phyloP scores from a whole-genome alignment of 2,888 invertebrate genomes.

The Dusona sp. region DNA sequence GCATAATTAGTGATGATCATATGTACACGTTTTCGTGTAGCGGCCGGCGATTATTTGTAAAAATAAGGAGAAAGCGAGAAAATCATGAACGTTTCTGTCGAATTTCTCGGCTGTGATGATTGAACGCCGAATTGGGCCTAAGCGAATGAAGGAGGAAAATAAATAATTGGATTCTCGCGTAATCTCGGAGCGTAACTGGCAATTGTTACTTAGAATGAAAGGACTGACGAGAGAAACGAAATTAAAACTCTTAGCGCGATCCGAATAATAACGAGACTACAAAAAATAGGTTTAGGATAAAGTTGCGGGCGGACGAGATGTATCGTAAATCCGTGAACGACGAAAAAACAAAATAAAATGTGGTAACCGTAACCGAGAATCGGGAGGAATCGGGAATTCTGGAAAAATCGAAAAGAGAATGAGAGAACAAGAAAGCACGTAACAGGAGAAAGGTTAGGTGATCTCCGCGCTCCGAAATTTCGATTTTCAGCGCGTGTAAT shows the following conservation, averaged over 20 bases:
- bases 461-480: slow-evolving; percentile 2
- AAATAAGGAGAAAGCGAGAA: slow-evolving; percentile 1
- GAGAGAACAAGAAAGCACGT: neutral
- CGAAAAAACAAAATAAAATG: neutral
- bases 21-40: slow-evolving; percentile 17
- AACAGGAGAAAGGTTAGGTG: slow-evolving; percentile 14
- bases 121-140: slow-evolving; percentile 21
- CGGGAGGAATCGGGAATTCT: neutral
- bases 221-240: neutral
- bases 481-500: slow-evolving; percentile 35
- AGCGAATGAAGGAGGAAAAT: neutral
- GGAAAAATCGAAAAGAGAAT: neutral
- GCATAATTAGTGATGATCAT: slow-evolving; percentile 24
- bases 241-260: slow-evolving; percentile 30
- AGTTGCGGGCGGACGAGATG: slow-evolving; percentile 15
- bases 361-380: neutral
- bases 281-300: slow-evolving; percentile 48
- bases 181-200: slow-evolving; percentile 44
- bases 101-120: slow-evolving; percentile 54
- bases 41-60: slow-evolving; percentile 21
- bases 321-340: slow-evolving; percentile 18
- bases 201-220: slow-evolving; percentile 60
- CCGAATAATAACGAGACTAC: slow-evolving; percentile 51
- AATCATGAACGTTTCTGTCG: slow-evolving; percentile 22
- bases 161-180: neutral